Evolutionary conservation across 2,888 invertebrate species (phyloP).

Genomic region (Drosophila cognata): DNA sequence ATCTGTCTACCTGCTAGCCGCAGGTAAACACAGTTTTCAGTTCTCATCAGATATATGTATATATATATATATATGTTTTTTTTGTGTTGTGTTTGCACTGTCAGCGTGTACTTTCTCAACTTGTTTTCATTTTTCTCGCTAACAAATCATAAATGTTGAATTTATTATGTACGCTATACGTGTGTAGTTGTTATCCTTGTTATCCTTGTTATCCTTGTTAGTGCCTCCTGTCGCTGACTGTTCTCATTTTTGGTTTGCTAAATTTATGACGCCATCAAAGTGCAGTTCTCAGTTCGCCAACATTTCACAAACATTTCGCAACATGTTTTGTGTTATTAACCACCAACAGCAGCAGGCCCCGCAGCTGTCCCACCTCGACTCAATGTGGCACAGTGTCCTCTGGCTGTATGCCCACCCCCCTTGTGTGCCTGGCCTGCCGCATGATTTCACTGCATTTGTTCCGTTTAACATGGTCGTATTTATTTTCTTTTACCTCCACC

Average conservation of each 20-base stretch:
- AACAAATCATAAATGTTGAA: slow-evolving; percentile 61
- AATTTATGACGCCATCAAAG: slow-evolving; percentile 74
- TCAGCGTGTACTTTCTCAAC: slow-evolving; percentile 50
- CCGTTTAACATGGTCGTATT: slow-evolving; percentile 69
- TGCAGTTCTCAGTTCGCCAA: slow-evolving; percentile 58
- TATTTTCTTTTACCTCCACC: slow-evolving; percentile 34
- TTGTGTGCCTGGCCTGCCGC: slow-evolving; percentile 23
- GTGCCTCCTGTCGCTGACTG: slow-evolving; percentile 23
- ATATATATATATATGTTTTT: background rate
- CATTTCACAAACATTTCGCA: slow-evolving; percentile 67
- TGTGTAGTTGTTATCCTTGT: slow-evolving; percentile 25
- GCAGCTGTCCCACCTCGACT: slow-evolving; percentile 31
- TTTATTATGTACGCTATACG: slow-evolving; percentile 45
- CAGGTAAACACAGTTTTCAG: slow-evolving; percentile 18
- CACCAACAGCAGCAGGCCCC: slow-evolving; percentile 20
- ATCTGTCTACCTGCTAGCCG: slow-evolving; percentile 18
- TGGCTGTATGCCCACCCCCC: slow-evolving; percentile 23
- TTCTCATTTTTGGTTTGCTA: slow-evolving; percentile 35
- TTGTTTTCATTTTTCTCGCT: slow-evolving; percentile 39
- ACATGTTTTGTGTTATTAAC: slow-evolving; percentile 63
- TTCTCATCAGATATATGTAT: background rate
- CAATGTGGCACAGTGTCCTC: slow-evolving; percentile 9
- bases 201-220: slow-evolving; percentile 23
- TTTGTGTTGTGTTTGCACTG: slow-evolving; percentile 15
- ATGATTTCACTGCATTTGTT: slow-evolving; percentile 65